Percentiles rank a stretch among this genome's conserved stretches.
Conservation (phyloP, 2,113 vertebrate species). For the Sturnira hondurensis region DNA sequence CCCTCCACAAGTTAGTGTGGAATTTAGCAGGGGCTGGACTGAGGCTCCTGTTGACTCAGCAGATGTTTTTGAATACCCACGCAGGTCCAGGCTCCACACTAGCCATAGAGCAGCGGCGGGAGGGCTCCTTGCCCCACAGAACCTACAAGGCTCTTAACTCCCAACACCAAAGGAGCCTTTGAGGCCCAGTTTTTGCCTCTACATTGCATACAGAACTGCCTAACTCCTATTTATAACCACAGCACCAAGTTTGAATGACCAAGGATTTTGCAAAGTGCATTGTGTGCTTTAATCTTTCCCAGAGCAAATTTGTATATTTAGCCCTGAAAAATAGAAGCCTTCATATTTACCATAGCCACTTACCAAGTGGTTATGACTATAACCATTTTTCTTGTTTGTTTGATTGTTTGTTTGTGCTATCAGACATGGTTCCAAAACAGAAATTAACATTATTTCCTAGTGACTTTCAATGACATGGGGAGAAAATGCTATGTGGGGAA, state of each 20-base stretch:
- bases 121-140: neutral
- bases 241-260: neutral
- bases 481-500: neutral
- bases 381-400: neutral
- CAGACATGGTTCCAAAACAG: neutral
- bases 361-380: too few species aligned
- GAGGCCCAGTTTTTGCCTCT: neutral
- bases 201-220: neutral
- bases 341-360: neutral
- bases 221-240: neutral
- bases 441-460: neutral
- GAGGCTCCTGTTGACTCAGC: neutral
- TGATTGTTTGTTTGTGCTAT: neutral
- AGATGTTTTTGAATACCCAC: neutral
- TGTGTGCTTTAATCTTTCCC: neutral
- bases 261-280: neutral
- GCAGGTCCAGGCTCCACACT: rapidly evolving
- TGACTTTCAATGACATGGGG: neutral
- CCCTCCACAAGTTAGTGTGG: rapidly evolving
- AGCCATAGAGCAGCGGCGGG: rapidly evolving
- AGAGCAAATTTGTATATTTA: neutral
- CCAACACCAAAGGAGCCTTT: neutral
- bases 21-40: neutral
- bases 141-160: neutral
- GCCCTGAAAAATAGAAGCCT: neutral